Evolutionary conservation across 2,797 vertebrate genomes (phyloP), one percentile per base, ranked within the genome.

Genomic region (Denticeps clupeoides): DNA sequence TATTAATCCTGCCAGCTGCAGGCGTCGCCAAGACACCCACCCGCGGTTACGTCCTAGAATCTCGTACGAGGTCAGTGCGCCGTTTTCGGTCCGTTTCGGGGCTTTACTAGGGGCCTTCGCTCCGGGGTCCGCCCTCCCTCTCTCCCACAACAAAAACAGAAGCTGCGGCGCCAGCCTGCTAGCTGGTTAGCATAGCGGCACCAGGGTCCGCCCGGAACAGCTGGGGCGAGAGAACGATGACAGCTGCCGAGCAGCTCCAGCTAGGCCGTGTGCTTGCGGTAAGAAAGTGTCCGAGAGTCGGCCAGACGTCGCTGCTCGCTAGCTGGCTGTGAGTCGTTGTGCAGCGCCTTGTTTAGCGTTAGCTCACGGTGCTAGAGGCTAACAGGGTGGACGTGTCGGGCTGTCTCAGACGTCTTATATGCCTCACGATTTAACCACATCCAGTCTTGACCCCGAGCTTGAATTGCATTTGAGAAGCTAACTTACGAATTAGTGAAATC

Each of bases 51-150:
- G 46, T 37, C 53, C 60, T 12, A 45, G 33, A 28, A 49, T 40
- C 55, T 45, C 41, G 42, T 45, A n/a, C 18, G 13, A 51, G 80
- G 82, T 82, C 70, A 81, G 82, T 79, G 22, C 32, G 53, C 62
- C 49, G 13, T 18, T 27, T 9, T 25, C 60, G 51, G 43, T 15
- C 28, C 31, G 64, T 45, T 55, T 61, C 40, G 55, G 74, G 38
- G 45, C 25, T 71, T 44, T 58, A 79, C 82, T 84, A 33, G 33
- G 80, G 83, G 83, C 81, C 80, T 84, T 71, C 58, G 67, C 35
- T 49, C 48, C 42, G 79, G 82, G 82, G 74, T 82, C 83, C 83
- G 82, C 83, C 83, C 82, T 86, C 83, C 74, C 79, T 79, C 82
- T 83, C 81, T 80, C 66, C 80, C 83, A 73, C 69, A 74, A 85